Evolutionary conservation across 2,888 invertebrate genomes (phyloP), one percentile per base, ranked within the genome.

Genomic region (Drosophila rellima): DNA sequence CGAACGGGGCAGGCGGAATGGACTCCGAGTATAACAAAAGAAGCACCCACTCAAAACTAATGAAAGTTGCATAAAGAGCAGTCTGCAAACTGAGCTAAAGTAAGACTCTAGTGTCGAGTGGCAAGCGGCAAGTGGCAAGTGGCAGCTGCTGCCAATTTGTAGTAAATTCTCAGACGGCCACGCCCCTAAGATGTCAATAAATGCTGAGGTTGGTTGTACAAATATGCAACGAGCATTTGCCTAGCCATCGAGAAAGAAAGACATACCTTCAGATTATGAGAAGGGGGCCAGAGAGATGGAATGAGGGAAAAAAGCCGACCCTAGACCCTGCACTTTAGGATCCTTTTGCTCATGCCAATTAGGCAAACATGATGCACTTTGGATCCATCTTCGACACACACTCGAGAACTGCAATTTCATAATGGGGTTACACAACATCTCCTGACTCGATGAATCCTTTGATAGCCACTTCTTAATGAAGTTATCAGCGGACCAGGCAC

Each of bases 101-200:
- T 64, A 26, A 39, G 45, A 62, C 33, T 78, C 60, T 50, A 78
- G 66, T 80, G 67, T 61, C 56, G 56, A 64, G 55, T 52, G 18
- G 51, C 45, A 35, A 54, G 48, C 31, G 39, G 47, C 65, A n/a
- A 42, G 35, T 71, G 45, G 72, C 61, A 47, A 56, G 61, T 48
- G 5, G 33, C 40, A 33, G 48, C 42, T n/a, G 55, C 51, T 39
- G 54, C 78, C 89, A 84, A 84, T 84, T 89, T 89, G 84, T 87
- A 83, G 89, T 87, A 89, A 87, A 89, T 80, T 87, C 75, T 61
- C 68, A 68, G 70, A 61, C 69, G 20, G 57, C 72, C 88, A 85
- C 84, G 82, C 84, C 84, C 78, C 71, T 70, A 62, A 75, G 79
- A 89, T 87, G 84, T 87, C 89, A 84, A 84, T 89, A 84, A 87